Conservation (phyloP, 2,113 vertebrate species). For the Mus spicilegus region DNA sequence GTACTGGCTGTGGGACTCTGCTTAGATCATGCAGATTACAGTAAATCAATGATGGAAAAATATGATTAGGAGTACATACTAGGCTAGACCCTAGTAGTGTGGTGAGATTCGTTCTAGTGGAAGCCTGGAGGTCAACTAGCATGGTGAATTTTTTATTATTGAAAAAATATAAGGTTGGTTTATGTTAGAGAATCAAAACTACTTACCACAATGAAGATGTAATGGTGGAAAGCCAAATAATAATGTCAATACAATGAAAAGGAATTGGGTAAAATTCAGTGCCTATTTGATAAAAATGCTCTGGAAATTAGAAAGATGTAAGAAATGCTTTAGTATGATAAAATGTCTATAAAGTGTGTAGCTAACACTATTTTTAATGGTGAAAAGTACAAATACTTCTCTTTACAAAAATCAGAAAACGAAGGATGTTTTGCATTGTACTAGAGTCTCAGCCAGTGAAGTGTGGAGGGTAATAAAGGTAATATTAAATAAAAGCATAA, state of each 20-base stretch:
- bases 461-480: not conserved
- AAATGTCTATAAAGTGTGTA: not conserved
- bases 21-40: not conserved
- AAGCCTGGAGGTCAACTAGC: not conserved
- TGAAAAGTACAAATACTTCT: not conserved
- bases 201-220: not conserved
- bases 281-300: not conserved
- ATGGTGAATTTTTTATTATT: not conserved
- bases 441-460: not conserved
- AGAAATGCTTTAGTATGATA: not conserved
- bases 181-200: not conserved
- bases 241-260: not conserved
- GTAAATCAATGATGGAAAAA: not conserved
- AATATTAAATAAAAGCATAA: not conserved
- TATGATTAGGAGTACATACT: not conserved
- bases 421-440: not conserved
- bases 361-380: not conserved
- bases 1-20: not conserved
- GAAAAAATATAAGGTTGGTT: not conserved
- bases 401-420: not conserved
- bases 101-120: not conserved
- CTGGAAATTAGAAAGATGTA: not conserved
- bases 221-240: not conserved
- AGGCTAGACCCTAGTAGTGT: not conserved
- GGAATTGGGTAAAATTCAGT: not conserved